A percentile compares a stretch with the other conserved stretches of the same genome.
phyloP scores from a whole-genome alignment of 2,113 vertebrate genomes.

The Dolichotis patagonum region DNA sequence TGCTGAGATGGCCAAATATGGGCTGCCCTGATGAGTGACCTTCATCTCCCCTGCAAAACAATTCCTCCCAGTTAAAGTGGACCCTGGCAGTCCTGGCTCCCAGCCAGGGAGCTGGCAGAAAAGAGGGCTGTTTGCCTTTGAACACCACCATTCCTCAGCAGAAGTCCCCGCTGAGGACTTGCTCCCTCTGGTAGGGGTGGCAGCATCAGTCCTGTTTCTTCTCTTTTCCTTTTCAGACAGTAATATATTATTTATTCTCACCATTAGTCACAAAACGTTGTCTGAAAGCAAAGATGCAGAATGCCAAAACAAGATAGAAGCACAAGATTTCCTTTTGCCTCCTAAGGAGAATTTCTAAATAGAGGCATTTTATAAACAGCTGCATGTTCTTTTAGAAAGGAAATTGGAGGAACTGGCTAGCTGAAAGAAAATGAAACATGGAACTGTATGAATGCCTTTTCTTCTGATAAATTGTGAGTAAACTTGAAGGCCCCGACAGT shows the following conservation, averaged over 20 bases:
- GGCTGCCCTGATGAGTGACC: conserved; percentile 83
- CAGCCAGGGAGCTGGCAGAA: not conserved
- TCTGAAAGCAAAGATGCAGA: conserved; percentile 46
- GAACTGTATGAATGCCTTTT: conserved; percentile 42
- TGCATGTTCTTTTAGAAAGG: conserved; percentile 53
- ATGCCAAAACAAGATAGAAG: conserved; percentile 60
- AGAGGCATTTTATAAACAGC: conserved; percentile 69
- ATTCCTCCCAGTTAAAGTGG: conserved; percentile 29
- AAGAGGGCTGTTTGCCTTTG: not conserved
- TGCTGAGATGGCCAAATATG: conserved; percentile 83
- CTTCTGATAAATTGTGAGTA: conserved; percentile 50
- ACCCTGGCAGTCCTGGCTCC: not conserved
- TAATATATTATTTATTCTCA: not conserved
- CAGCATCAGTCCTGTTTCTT: not conserved
- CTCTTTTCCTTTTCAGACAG: not conserved
- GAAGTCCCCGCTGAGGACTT: not conserved
- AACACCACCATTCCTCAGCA: not conserved
- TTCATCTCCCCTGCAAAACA: conserved; percentile 81
- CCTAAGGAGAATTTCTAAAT: conserved; percentile 63
- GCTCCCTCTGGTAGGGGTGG: not conserved
- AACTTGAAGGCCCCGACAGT: conserved; percentile 36
- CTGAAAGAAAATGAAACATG: not conserved
- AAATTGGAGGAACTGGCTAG: conserved; percentile 63
- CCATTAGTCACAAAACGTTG: not conserved
- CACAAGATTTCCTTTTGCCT: conserved; percentile 30